Conservation (phyloP, 2,797 vertebrate species). For the Chiroxiphia lanceolata region DNA sequence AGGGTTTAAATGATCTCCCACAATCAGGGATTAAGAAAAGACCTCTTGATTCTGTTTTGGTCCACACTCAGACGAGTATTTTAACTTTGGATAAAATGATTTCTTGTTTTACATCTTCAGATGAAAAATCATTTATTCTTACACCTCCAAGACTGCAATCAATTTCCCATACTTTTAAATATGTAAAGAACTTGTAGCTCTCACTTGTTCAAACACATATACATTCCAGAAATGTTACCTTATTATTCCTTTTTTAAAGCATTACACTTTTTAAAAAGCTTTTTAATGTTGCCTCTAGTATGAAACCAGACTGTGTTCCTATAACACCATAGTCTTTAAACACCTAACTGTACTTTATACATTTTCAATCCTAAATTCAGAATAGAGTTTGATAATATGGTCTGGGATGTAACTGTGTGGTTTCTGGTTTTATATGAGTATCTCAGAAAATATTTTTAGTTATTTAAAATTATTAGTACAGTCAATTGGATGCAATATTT, state of each 20-base stretch:
- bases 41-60: background rate
- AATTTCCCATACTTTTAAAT: background rate
- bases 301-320: background rate
- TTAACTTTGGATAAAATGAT: background rate
- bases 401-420: background rate
- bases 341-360: background rate
- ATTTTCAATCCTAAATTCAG: background rate
- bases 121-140: background rate
- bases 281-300: background rate
- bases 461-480: background rate
- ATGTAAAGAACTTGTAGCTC: background rate
- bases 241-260: background rate
- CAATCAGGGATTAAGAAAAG: background rate
- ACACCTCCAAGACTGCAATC: background rate
- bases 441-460: background rate
- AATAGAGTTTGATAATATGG: background rate
- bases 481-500: background rate
- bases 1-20: background rate
- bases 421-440: background rate
- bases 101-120: background rate
- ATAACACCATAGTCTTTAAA: background rate
- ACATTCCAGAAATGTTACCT: background rate
- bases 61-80: background rate
- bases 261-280: too few species aligned
- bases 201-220: background rate